Percentiles rank a stretch among this genome's conserved stretches.
Evolutionary conservation across 2,113 vertebrate species (phyloP).

Genomic region (Pygoscelis antarcticus): DNA sequence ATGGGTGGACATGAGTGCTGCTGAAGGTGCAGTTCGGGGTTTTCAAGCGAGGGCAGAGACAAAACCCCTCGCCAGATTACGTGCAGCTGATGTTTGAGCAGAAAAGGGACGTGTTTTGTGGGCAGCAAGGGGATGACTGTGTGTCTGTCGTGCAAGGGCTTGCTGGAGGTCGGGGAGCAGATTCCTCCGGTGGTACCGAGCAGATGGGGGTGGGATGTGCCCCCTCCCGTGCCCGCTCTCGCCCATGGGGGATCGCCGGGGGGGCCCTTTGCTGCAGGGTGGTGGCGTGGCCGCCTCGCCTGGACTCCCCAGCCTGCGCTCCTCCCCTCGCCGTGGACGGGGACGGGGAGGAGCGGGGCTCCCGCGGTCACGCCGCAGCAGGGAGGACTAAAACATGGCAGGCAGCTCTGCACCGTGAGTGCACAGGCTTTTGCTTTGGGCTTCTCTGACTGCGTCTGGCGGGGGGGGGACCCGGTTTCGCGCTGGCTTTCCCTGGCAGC

Average conservation of each 20-base stretch:
- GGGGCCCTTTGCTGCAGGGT: not conserved
- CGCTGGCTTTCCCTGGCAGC: not conserved
- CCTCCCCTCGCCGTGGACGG: not conserved
- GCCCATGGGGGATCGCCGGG: fast-evolving
- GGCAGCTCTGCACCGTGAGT: not conserved
- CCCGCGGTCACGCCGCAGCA: not conserved
- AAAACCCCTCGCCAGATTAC: fast-evolving
- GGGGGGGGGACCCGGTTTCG: fast-evolving
- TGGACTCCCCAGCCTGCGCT: not conserved
- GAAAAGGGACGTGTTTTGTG: not conserved
- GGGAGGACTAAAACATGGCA: not conserved
- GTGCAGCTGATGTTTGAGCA: fast-evolving
- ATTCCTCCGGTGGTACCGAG: fast-evolving
- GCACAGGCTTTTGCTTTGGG: not conserved
- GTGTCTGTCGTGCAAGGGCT: not conserved
- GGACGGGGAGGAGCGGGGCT: not conserved
- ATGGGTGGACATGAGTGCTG: fast-evolving
- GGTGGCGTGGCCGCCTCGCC: not conserved
- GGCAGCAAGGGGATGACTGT: fast-evolving
- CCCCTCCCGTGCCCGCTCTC: not conserved
- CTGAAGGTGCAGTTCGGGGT: not conserved
- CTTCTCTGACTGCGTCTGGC: fast-evolving
- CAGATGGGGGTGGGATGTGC: not conserved
- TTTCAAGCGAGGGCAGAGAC: not conserved
- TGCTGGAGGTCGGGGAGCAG: not conserved